Evolutionary conservation across 2,888 invertebrate species (phyloP).

Genomic region (Apocheima hispidaria): DNA sequence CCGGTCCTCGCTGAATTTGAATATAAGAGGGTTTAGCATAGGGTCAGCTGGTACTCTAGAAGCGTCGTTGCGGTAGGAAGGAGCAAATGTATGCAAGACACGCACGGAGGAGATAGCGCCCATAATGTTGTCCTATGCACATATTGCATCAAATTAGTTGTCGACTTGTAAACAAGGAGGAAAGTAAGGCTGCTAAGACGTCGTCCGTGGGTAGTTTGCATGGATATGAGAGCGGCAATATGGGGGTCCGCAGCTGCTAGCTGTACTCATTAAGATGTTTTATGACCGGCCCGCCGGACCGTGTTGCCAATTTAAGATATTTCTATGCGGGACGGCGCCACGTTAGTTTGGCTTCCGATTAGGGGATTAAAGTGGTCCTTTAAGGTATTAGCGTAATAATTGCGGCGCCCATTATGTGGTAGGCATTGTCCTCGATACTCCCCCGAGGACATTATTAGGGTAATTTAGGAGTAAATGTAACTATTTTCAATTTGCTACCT

Average conservation of each 20-base stretch:
- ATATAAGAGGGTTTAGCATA: constrained; percentile 80
- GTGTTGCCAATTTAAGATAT: constrained; percentile 86
- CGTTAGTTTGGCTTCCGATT: constrained; percentile 86
- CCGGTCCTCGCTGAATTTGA: constrained; percentile 82
- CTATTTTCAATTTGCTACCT: constrained; percentile 39
- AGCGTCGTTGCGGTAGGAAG: constrained; percentile 71
- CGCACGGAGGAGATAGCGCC: constrained; percentile 82
- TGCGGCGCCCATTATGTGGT: constrained; percentile 79
- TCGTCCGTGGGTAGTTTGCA: constrained; percentile 84
- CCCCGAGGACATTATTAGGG: constrained; percentile 52
- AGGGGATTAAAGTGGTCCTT: constrained; percentile 84
- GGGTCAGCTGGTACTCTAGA: constrained; percentile 72
- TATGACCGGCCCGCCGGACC: constrained; percentile 85
- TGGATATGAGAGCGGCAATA: constrained; percentile 86
- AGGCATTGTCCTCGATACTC: constrained; percentile 67
- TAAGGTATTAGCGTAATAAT: constrained; percentile 84
- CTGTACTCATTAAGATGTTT: constrained; percentile 87
- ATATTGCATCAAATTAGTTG: constrained; percentile 87
- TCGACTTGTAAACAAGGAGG: constrained; percentile 84
- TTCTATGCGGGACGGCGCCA: constrained; percentile 84
- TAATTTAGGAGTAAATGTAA: constrained; percentile 53
- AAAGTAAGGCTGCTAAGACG: constrained; percentile 83
- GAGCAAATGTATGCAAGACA: constrained; percentile 85
- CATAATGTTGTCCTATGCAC: constrained; percentile 86
- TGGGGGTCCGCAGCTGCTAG: constrained; percentile 84